phyloP scores from a whole-genome alignment of 2,797 vertebrate species.

The Thaleichthys pacificus region DNA sequence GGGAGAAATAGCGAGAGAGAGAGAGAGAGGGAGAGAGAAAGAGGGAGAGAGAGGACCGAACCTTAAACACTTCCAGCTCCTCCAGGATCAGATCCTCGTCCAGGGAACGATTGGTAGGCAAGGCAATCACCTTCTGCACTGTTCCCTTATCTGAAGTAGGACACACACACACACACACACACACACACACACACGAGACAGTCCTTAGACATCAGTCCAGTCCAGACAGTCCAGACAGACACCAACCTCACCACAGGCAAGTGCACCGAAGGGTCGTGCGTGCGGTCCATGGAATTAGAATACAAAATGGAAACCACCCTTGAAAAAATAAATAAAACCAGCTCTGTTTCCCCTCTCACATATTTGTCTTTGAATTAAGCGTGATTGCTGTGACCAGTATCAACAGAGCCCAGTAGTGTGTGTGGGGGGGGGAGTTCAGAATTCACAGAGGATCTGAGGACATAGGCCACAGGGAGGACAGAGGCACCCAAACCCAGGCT shows the following conservation, averaged over 20 bases:
- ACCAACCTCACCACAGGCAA: neutral
- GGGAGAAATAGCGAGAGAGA: neutral
- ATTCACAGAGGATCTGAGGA: conserved; percentile 11
- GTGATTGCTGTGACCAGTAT: conserved; percentile 28
- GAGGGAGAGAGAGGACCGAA: conserved; percentile 58
- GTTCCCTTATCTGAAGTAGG: conserved; percentile 86
- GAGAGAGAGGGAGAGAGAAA: conserved; percentile 13
- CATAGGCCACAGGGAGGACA: conserved; percentile 24
- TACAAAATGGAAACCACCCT: neutral
- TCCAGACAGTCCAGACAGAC: conserved; percentile 19
- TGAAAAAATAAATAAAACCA: conserved; percentile 17
- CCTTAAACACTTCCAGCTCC: conserved; percentile 97
- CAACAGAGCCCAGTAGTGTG: conserved; percentile 18
- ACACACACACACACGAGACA: conserved; percentile 3
- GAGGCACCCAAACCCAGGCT: neutral
- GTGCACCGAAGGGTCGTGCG: neutral
- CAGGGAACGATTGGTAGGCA: conserved; percentile 86
- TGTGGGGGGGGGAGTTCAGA: conserved; percentile 26
- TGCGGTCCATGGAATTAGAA: conserved; percentile 6
- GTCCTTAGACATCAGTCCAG: conserved; percentile 10
- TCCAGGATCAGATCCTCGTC: conserved; percentile 93
- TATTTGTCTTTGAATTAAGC: conserved; percentile 52
- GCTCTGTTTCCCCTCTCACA: conserved; percentile 27
- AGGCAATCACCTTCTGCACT: conserved; percentile 92
- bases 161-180: conserved; percentile 8